Base-by-base conservation (phyloP, 92 coral and sea anemone species). In the Diadumene lineata region DNA sequence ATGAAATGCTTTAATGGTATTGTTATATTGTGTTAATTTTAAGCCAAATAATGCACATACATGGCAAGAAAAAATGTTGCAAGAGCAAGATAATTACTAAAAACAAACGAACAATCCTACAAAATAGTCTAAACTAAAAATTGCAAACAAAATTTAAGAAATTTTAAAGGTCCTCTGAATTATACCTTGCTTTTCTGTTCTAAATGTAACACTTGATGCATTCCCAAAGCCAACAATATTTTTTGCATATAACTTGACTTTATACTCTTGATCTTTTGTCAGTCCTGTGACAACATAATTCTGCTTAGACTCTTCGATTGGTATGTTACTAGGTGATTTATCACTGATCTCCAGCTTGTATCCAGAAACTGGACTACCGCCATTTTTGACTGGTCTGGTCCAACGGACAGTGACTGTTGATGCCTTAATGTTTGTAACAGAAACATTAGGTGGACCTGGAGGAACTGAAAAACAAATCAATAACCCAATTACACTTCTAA, bases 201-300 rank as follows among this genome's bases (percentile, higher is more conserved):
- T 28, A 3, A 62, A 11, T 2, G 31, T 11, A 1, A 2, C 31
- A 28, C 19, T 62, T 11, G 68, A 1, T 7, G 68, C 68, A 62
- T 62, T 62, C 15, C 68, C 68, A 62, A 28, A 62, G 17, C 21
- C 68, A 28, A 62, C 68, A 27, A 27, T 31, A 62, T 62, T 62
- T 28, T 43, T 31, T 38, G 68, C 68, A 31, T 27, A 62, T 62
- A 62, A 15, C 19, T 15, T 60, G 32, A 60, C 65, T 23, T 2
- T 18, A 27, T 60, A 60, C 29, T 60, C 2, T 23, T 2, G 7
- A 26, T 60, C 23, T 8, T 60, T 23, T 60, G 2, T 60, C 7
- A 60, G 29, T 2, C 30, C 31, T 23, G 28, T 11, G 29, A 60
- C 13, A 23, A n/a, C 23, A n/a, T 10, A 44, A 44, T 44, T 9